These are phyloP conservation scores for Mactromeris polynyma DNA, from an alignment of 2,888 invertebrate species.

Conservation along the genomic window DNA sequence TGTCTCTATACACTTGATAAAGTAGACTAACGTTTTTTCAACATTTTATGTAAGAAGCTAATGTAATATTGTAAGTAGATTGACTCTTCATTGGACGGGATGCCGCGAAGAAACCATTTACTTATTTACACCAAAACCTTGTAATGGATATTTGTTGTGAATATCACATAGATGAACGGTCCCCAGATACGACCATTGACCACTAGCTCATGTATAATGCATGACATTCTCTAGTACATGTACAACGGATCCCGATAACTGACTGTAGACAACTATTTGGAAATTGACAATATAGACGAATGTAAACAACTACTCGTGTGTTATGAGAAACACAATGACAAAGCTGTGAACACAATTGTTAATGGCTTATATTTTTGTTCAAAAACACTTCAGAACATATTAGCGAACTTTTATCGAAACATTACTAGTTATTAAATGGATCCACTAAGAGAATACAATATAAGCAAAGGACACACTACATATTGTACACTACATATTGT, in stretches of 20 bases:
- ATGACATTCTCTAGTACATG: not conserved
- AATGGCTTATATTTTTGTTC: no score
- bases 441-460: no score
- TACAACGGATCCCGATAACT: not conserved
- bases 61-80: no score
- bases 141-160: not conserved
- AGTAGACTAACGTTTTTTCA: no score
- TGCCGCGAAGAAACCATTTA: not conserved
- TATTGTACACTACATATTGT: no score
- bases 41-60: no score
- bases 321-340: not conserved
- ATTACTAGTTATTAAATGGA: no score
- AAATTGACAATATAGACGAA: not conserved
- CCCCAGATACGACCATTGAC: not conserved
- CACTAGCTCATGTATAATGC: conserved; percentile 18
- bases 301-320: not conserved
- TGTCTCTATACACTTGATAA: no score
- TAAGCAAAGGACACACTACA: no score
- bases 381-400: no score
- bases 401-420: no score
- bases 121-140: not conserved
- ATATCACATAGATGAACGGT: not conserved
- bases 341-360: not conserved
- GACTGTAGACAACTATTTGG: not conserved
- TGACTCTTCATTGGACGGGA: no score